These are phyloP conservation scores for Patella ulyssiponensis DNA, from an alignment of 2,888 invertebrate genomes.

Conservation along the genomic window DNA sequence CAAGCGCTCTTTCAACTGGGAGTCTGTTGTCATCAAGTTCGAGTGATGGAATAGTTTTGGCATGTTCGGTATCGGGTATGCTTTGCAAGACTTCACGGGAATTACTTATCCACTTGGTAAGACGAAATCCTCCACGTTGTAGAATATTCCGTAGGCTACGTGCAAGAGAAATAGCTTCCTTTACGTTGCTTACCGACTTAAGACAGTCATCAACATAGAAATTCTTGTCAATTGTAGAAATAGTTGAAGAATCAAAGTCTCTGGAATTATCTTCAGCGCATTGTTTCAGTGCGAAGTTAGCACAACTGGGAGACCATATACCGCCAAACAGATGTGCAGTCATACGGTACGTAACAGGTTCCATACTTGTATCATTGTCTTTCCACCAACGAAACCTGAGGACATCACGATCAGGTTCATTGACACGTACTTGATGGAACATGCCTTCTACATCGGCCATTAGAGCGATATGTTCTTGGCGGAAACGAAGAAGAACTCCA, in stretches of 20 bases:
- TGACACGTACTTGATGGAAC: constrained; percentile 34
- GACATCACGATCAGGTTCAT: constrained; percentile 24
- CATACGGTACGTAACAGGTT: constrained; percentile 19
- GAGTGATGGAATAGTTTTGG: constrained; percentile 13
- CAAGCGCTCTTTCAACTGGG: constrained; percentile 33
- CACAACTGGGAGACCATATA: constrained; percentile 16
- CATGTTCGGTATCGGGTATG: constrained; percentile 33
- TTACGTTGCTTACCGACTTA: constrained; percentile 11
- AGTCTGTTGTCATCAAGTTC: constrained; percentile 14
- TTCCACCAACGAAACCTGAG: constrained; percentile 26
- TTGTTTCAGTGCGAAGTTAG: constrained; percentile 17
- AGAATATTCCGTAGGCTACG: neutral
- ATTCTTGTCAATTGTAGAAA: constrained; percentile 19
- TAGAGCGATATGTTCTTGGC: constrained; percentile 31
- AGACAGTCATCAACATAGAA: constrained; percentile 33
- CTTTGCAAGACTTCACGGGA: constrained; percentile 32
- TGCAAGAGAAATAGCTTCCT: neutral
- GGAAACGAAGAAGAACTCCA: constrained; percentile 35
- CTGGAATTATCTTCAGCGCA: neutral
- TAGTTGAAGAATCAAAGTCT: neutral
- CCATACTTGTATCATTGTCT: neutral
- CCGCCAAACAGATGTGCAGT: constrained; percentile 23
- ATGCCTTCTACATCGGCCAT: constrained; percentile 35
- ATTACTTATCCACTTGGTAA: constrained; percentile 38
- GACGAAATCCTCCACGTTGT: constrained; percentile 29